Percentiles rank a stretch among this genome's conserved stretches.
These are phyloP conservation scores for Crotalus helleri DNA, from an alignment of 2,113 vertebrate genomes.

Conservation along the genomic window DNA sequence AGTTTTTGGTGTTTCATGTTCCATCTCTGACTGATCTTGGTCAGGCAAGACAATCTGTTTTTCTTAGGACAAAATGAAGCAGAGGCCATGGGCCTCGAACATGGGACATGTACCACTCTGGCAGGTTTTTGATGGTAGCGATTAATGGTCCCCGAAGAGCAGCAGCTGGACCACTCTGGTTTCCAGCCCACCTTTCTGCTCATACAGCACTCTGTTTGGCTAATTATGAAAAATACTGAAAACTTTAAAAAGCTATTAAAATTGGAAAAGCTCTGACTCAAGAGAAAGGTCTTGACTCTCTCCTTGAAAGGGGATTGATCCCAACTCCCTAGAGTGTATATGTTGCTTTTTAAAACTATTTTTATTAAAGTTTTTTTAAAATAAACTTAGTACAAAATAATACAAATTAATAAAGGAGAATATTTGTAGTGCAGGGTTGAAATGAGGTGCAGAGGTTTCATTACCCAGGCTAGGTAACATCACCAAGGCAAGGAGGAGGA, in stretches of 20 bases:
- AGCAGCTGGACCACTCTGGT: not conserved
- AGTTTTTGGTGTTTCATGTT: slow-evolving; percentile 46
- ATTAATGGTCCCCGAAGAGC: not conserved
- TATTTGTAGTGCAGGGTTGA: too few relatives aligned
- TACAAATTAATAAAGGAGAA: not conserved
- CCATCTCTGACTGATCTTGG: slow-evolving; percentile 8
- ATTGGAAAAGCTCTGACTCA: not conserved
- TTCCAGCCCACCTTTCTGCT: not conserved
- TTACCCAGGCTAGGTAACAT: not conserved
- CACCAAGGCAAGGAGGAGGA: not conserved
- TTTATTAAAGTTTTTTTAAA: not conserved
- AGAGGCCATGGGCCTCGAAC: slow-evolving; percentile 8
- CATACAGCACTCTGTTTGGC: not conserved
- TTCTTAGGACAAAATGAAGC: slow-evolving; percentile 44
- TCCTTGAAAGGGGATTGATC: not conserved
- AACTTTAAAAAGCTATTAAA: not conserved
- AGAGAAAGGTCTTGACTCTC: not conserved
- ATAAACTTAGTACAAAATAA: not conserved
- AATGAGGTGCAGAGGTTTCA: not conserved
- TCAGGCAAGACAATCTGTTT: slow-evolving; percentile 13
- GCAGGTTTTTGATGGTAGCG: not conserved
- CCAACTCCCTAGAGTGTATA: not conserved
- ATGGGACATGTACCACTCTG: not conserved
- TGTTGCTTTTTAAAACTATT: not conserved
- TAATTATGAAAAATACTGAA: not conserved